phyloP scores from a whole-genome alignment of 37 sponge, comb jelly and placozoan genomes.

The Haliclona indistincta region DNA sequence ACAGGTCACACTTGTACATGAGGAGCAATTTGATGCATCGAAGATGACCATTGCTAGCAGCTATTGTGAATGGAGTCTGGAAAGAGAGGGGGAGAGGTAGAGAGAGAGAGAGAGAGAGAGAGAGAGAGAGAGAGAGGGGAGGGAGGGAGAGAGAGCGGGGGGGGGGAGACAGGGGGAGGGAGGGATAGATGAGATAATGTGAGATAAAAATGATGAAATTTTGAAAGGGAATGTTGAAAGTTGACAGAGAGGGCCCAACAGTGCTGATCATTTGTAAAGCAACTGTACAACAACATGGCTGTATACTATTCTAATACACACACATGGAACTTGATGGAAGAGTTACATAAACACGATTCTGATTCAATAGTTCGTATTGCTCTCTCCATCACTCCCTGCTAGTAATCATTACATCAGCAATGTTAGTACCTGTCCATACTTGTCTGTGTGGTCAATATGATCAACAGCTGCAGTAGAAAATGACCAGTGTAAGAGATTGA shows the following conservation, averaged over 20 bases:
- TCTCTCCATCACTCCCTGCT: too few species aligned
- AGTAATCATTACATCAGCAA: not conserved
- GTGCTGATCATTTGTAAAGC: not conserved
- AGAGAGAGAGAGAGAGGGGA: not conserved
- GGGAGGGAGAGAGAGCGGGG: not conserved
- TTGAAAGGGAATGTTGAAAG: not conserved
- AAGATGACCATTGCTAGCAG: conserved; percentile 37
- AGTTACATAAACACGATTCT: not conserved
- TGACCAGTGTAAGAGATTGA: too few species aligned
- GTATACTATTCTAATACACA: not conserved
- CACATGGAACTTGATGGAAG: not conserved
- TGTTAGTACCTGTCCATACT: conserved; percentile 15
- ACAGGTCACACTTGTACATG: conserved; percentile 24
- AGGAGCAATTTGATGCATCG: conserved; percentile 49
- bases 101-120: not conserved
- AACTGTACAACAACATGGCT: not conserved
- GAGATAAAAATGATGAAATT: not conserved
- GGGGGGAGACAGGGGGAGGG: not conserved
- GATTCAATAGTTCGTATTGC: too few species aligned
- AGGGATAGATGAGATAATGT: not conserved
- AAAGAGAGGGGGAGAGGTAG: not conserved
- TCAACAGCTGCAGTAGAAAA: conserved; percentile 51
- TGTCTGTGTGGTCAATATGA: conserved; percentile 36
- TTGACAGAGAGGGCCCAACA: not conserved
- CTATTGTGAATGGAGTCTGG: conserved; percentile 64